Evolutionary conservation across 2,888 invertebrate species (phyloP).

Genomic region (Agapostemon virescens): DNA sequence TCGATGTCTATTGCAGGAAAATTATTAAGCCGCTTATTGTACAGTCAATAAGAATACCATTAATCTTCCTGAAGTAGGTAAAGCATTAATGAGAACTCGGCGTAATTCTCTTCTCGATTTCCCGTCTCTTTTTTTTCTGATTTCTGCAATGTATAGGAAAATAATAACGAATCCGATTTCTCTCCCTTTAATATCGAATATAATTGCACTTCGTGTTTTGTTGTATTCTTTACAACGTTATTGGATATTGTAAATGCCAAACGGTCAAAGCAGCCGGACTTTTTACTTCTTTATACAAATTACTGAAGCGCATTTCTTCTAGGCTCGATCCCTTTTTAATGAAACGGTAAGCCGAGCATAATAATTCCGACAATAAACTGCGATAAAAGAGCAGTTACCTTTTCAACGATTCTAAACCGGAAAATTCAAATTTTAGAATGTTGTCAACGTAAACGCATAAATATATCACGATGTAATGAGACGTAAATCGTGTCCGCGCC

Average conservation of each 20-base stretch:
- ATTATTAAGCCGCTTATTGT: not conserved
- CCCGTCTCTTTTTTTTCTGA: not conserved
- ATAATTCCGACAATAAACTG: not conserved
- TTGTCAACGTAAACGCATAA: constrained; percentile 5
- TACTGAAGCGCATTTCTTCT: not conserved
- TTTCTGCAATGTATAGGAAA: not conserved
- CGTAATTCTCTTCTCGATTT: not conserved
- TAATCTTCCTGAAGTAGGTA: not conserved
- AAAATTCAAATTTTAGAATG: not conserved
- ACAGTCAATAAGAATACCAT: not conserved
- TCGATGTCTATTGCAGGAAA: not conserved
- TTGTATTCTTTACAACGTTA: not conserved
- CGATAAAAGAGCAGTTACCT: not conserved
- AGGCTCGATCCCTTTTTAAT: not conserved
- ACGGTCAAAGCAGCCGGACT: not conserved
- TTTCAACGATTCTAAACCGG: not conserved
- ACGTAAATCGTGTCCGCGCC: not conserved
- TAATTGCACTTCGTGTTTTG: not conserved
- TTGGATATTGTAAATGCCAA: not conserved
- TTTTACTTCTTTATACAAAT: not conserved
- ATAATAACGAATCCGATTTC: not conserved
- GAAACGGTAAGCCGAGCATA: not conserved
- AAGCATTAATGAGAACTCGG: not conserved
- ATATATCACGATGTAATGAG: constrained; percentile 5
- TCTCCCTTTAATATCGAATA: not conserved